Percentiles rank a stretch among this genome's conserved stretches.
Evolutionary conservation across 2,113 vertebrate species (phyloP).

Genomic region (Mesembrinibis cayennensis): DNA sequence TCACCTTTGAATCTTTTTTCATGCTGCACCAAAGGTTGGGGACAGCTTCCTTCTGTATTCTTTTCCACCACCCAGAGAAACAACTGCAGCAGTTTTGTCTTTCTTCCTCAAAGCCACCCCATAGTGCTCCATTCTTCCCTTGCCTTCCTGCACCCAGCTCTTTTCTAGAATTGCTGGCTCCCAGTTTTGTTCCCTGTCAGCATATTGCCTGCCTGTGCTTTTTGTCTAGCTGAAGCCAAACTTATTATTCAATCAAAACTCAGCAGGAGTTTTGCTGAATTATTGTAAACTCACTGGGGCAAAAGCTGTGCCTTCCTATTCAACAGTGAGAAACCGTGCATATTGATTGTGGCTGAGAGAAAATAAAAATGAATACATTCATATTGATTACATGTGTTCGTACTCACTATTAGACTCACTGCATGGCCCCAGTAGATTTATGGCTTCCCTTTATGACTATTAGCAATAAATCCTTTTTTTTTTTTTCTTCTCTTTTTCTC

Average conservation of each 20-base stretch:
- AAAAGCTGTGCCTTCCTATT: slow-evolving; percentile 25
- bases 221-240: neutral
- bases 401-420: neutral
- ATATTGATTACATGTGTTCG: slow-evolving; percentile 59
- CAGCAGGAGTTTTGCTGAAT: slow-evolving; percentile 34
- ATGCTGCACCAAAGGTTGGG: neutral
- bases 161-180: neutral
- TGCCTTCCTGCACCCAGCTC: neutral
- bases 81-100: neutral
- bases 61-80: neutral
- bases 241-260: slow-evolving; percentile 37
- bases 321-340: neutral
- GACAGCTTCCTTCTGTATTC: neutral
- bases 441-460: slow-evolving; percentile 36
- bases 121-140: neutral
- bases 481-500: neutral
- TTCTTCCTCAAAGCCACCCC: neutral
- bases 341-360: slow-evolving; percentile 31
- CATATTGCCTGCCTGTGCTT: neutral
- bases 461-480: neutral
- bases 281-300: slow-evolving; percentile 38
- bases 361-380: slow-evolving; percentile 61
- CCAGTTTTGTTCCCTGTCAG: neutral
- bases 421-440: slow-evolving; percentile 12
- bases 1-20: neutral